These are phyloP conservation scores for Pardosa pseudoannulata DNA, from an alignment of 2,888 invertebrate genomes.

Conservation along the genomic window DNA sequence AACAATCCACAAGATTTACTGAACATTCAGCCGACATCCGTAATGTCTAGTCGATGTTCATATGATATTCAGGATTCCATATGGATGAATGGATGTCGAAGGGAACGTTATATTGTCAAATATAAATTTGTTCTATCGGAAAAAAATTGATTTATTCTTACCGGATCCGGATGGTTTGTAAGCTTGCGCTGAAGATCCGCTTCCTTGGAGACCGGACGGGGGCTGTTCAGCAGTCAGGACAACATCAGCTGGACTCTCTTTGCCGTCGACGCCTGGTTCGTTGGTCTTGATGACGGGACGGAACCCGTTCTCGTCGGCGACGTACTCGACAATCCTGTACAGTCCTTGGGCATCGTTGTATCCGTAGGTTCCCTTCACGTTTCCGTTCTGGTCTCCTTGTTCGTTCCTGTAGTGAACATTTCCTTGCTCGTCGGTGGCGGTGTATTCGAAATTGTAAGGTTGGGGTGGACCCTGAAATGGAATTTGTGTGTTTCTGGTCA, in stretches of 20 bases:
- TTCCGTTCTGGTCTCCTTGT: conserved; percentile 46
- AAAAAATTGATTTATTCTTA: too few relatives aligned
- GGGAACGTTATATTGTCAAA: too few relatives aligned
- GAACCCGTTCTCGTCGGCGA: conserved; percentile 60
- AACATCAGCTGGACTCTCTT: conserved; percentile 64
- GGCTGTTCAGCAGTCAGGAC: conserved; percentile 49
- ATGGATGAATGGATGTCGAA: too few relatives aligned
- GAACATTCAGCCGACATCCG: too few relatives aligned
- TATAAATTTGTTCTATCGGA: too few relatives aligned
- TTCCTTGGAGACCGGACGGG: conserved; percentile 42
- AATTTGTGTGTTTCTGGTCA: too few relatives aligned
- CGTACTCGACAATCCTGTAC: conserved; percentile 55
- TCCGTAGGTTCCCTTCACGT: conserved; percentile 44
- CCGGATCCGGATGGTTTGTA: too few relatives aligned
- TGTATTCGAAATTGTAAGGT: conserved; percentile 62
- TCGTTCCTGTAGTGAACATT: conserved; percentile 52
- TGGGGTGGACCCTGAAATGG: conserved; percentile 32
- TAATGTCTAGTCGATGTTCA: too few relatives aligned
- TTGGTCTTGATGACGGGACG: conserved; percentile 55
- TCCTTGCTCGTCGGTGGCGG: conserved; percentile 51
- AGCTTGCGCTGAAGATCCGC: not conserved
- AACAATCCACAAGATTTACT: too few relatives aligned
- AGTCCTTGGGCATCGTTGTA: conserved; percentile 54
- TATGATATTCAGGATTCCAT: too few relatives aligned
- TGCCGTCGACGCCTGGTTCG: conserved; percentile 60